Conservation (phyloP, 2,888 invertebrate genomes). For the Frankliniella fusca region DNA sequence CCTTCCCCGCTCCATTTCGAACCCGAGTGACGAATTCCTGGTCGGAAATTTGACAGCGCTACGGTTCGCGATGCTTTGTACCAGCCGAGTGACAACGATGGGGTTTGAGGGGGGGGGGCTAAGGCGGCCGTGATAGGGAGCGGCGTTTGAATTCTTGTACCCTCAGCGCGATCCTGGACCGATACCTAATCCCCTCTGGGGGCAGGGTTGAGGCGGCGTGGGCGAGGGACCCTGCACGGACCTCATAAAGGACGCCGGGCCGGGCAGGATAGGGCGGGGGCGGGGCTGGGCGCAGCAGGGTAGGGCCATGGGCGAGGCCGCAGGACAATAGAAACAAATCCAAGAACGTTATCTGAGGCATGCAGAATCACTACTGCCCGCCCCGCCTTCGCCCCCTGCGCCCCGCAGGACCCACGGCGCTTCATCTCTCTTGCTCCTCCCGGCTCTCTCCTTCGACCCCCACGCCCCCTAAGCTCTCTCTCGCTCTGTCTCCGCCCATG, state of each 20-base stretch:
- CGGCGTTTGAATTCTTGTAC: not conserved
- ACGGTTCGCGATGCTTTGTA: too few species aligned
- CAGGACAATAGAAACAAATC: slow-evolving; percentile 6
- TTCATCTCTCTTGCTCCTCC: too few species aligned
- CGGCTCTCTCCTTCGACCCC: too few species aligned
- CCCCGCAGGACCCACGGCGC: too few species aligned
- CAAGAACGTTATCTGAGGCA: not conserved
- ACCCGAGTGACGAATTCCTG: too few species aligned
- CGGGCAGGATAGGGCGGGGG: too few species aligned
- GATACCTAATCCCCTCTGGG: not conserved
- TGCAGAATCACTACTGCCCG: too few species aligned
- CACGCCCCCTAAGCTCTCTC: not conserved
- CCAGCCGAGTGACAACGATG: too few species aligned
- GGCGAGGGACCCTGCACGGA: not conserved
- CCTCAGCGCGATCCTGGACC: slow-evolving; percentile 1
- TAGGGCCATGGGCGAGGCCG: not conserved
- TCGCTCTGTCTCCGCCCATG: not conserved
- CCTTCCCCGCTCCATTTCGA: too few species aligned
- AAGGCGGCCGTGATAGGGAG: slow-evolving; percentile 31
- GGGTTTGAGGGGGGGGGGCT: slow-evolving; percentile 32
- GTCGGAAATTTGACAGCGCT: too few species aligned
- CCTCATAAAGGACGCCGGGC: not conserved
- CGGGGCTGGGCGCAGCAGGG: not conserved
- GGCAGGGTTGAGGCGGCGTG: not conserved
- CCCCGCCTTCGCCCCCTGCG: too few species aligned